Conservation (phyloP, 1,140 invertebrate genomes). For the Scylla paramamosain region DNA sequence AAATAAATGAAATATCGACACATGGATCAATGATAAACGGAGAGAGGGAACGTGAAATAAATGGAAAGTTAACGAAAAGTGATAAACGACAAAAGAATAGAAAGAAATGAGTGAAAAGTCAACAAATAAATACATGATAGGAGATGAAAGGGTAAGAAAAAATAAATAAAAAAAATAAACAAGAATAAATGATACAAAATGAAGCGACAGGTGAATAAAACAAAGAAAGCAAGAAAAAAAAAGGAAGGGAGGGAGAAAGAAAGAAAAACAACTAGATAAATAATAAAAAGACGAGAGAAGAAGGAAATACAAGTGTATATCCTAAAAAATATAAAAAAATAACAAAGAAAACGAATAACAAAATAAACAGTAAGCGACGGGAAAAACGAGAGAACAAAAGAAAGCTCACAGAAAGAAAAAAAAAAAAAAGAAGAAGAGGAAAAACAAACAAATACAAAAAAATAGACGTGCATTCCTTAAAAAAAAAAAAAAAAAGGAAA, state of each 20-base stretch:
- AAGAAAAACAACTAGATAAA: background rate
- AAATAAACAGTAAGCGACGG: background rate
- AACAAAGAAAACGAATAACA: background rate
- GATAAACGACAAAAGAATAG: no score
- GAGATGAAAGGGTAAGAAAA: background rate
- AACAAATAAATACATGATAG: no score
- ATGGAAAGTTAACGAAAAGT: no score
- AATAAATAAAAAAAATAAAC: background rate
- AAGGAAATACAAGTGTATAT: background rate
- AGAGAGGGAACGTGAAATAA: background rate
- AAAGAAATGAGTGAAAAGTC: no score
- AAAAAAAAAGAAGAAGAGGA: background rate
- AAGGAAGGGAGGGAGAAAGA: background rate
- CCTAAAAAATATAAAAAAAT: background rate
- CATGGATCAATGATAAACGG: background rate
- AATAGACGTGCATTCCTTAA: no score
- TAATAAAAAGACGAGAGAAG: background rate
- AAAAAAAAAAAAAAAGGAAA: background rate
- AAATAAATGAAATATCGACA: no score
- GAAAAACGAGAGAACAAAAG: background rate
- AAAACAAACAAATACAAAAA: background rate
- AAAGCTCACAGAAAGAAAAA: no score
- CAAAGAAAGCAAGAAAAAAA: background rate
- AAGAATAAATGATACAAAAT: background rate
- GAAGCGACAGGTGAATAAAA: background rate